phyloP scores from a whole-genome alignment of 2,113 vertebrate species.

The Cettia cetti region DNA sequence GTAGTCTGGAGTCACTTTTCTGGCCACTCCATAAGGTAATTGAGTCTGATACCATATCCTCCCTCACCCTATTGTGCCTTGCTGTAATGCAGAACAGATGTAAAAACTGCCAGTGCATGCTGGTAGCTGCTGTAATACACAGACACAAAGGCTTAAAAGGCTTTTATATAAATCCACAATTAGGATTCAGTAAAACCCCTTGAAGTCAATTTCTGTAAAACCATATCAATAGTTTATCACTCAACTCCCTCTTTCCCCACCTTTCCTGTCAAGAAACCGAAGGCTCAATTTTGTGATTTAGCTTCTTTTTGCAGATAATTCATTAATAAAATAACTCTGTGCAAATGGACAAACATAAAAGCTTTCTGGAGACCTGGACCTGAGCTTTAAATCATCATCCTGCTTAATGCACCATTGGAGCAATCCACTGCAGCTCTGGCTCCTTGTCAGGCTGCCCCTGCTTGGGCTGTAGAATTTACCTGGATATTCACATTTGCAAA shows the following conservation, averaged over 20 bases:
- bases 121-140: not conserved
- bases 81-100: constrained; percentile 23
- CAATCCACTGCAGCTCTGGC: not conserved
- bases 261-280: not conserved
- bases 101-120: not conserved
- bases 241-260: not conserved
- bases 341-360: constrained; percentile 29
- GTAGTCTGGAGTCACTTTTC: not conserved
- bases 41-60: not conserved
- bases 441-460: not conserved
- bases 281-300: constrained; percentile 17
- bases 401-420: not conserved
- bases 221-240: constrained; percentile 5
- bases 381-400: constrained; percentile 33
- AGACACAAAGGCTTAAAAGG: constrained; percentile 25
- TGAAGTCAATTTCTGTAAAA: constrained; percentile 19
- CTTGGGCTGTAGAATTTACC: constrained; percentile 13
- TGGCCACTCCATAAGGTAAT: not conserved
- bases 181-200: constrained; percentile 21
- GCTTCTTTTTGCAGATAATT: not conserved
- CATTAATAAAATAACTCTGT: not conserved
- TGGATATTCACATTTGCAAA: not conserved
- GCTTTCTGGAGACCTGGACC: constrained; percentile 2
- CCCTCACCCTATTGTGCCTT: not conserved
- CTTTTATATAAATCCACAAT: constrained; percentile 32